Evolutionary conservation across 2,797 vertebrate species (phyloP).

Genomic region (Calcarius lapponicus): DNA sequence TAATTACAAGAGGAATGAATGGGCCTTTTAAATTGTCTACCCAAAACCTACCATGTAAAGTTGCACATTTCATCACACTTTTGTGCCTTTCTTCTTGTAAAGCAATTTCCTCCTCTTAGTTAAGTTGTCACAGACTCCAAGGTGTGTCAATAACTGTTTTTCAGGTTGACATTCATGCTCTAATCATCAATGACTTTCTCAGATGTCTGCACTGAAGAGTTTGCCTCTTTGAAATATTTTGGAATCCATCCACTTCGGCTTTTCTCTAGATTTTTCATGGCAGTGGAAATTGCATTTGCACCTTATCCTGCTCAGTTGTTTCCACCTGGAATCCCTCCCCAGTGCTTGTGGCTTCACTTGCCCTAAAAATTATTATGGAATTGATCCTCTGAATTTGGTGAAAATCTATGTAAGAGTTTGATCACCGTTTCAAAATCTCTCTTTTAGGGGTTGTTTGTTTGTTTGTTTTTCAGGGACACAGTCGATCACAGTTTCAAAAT

Average conservation of each 20-base stretch:
- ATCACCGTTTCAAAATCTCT: not conserved
- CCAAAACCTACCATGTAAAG: not conserved
- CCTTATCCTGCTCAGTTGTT: not conserved
- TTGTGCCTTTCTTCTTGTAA: not conserved
- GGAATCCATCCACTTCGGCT: not conserved
- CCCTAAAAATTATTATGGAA: not conserved
- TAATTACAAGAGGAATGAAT: not conserved
- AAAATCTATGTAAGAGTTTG: not conserved
- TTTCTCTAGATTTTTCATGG: conserved; percentile 21
- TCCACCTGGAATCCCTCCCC: not conserved
- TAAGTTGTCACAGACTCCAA: not conserved
- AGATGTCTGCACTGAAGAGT: not conserved
- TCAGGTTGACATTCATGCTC: not conserved
- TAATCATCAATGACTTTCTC: conserved; percentile 8
- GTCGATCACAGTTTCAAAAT: too few relatives aligned
- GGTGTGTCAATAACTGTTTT: not conserved
- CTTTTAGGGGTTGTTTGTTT: not conserved
- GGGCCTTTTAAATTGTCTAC: not conserved
- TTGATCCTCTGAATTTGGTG: not conserved
- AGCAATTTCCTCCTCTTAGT: not conserved
- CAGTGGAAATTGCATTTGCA: not conserved
- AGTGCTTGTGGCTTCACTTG: not conserved
- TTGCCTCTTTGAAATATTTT: conserved; percentile 22
- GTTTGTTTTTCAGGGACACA: too few relatives aligned
- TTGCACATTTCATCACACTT: not conserved